Conservation (phyloP, 2,113 vertebrate genomes). For the Parotia lawesii region DNA sequence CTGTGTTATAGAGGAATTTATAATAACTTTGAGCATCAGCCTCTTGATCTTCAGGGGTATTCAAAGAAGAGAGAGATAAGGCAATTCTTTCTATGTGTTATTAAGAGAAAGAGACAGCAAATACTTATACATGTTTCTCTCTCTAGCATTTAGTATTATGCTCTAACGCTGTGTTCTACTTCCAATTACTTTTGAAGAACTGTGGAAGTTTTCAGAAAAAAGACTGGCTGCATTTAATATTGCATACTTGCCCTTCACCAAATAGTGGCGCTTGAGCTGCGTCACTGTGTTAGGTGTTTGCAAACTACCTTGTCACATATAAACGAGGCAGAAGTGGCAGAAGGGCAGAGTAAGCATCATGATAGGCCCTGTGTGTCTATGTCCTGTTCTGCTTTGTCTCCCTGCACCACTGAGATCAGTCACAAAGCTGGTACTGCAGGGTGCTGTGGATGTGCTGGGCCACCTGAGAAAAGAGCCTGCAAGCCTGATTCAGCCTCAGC, state of each 20-base stretch:
- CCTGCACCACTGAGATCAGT: not conserved
- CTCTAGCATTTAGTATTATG: not conserved
- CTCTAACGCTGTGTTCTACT: not conserved
- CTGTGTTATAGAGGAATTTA: conserved; percentile 34
- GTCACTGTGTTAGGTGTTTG: not conserved
- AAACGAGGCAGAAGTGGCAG: not conserved
- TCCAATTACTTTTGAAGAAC: conserved; percentile 12
- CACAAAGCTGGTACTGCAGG: not conserved
- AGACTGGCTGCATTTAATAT: not conserved
- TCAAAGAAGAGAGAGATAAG: conserved; percentile 18
- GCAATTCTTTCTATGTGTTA: conserved; percentile 29
- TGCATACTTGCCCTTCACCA: not conserved
- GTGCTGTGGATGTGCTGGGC: not conserved
- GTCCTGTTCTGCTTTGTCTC: not conserved
- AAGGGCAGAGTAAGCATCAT: not conserved
- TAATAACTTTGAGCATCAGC: conserved; percentile 45
- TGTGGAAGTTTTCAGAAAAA: not conserved
- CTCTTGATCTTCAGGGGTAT: conserved; percentile 55
- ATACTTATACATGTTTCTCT: not conserved
- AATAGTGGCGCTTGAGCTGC: not conserved
- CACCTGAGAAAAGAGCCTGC: not conserved
- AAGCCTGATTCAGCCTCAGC: not conserved
- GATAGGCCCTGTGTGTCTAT: not conserved
- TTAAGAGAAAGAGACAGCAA: conserved; percentile 16
- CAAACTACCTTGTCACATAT: not conserved